phyloP scores from a whole-genome alignment of 2,797 vertebrate species.

The Huso huso region DNA sequence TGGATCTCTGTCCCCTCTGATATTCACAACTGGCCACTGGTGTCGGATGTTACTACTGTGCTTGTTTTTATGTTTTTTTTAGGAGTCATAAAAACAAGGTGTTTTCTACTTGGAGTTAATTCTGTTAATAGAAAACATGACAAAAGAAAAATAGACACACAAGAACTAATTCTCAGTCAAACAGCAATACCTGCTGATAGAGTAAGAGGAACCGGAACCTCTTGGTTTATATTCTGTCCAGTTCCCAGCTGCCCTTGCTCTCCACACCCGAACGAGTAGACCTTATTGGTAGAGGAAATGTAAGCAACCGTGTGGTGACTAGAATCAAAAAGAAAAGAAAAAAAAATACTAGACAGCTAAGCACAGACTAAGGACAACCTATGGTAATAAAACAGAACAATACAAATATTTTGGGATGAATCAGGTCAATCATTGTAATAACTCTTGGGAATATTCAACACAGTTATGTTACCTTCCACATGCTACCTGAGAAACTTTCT shows the following conservation, averaged over 20 bases:
- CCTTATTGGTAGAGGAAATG: constrained; percentile 44
- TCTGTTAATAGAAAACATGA: too few species aligned
- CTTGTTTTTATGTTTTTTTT: too few species aligned
- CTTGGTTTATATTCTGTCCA: constrained; percentile 30
- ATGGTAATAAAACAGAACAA: neutral
- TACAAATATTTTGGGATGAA: neutral
- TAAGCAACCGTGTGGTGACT: constrained; percentile 67
- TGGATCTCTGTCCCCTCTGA: too few species aligned
- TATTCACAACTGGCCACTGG: too few species aligned
- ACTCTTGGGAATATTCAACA: neutral
- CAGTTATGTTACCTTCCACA: constrained; percentile 66
- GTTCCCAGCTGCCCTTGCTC: constrained; percentile 58
- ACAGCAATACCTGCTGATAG: constrained; percentile 31
- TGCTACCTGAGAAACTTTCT: constrained; percentile 54
- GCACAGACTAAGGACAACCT: neutral
- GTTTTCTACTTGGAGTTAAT: too few species aligned
- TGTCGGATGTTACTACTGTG: too few species aligned
- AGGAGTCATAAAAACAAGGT: too few species aligned
- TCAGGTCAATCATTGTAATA: neutral
- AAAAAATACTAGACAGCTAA: neutral
- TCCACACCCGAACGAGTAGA: constrained; percentile 66
- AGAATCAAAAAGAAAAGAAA: constrained; percentile 14
- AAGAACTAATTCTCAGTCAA: too few species aligned
- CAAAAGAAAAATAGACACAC: too few species aligned
- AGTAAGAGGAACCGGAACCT: constrained; percentile 58